Conservation (phyloP, 2,888 invertebrate species). For the Chesias legatella region DNA sequence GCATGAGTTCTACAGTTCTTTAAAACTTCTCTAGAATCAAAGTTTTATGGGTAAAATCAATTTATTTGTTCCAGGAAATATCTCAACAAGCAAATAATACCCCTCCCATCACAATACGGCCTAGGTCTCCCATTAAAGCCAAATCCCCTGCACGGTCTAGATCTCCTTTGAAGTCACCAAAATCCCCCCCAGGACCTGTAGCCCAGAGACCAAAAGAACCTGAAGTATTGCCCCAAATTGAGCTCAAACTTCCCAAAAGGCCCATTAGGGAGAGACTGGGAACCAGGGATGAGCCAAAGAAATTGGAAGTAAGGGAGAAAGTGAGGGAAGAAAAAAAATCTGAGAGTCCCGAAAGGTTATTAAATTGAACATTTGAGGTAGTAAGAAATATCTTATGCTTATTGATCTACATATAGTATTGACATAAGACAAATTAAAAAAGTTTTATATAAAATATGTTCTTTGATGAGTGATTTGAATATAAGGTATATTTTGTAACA, state of each 20-base stretch:
- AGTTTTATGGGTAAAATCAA: background rate
- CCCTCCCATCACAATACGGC: conserved; percentile 37
- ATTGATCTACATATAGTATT: conserved; percentile 21
- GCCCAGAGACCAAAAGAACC: conserved; percentile 34
- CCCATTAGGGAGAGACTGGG: conserved; percentile 70
- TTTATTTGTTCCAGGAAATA: conserved; percentile 54
- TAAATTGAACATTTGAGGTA: conserved; percentile 57
- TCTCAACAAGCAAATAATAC: conserved; percentile 49
- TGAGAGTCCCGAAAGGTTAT: conserved; percentile 73
- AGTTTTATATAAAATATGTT: too few species aligned
- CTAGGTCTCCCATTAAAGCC: conserved; percentile 23
- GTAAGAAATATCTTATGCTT: conserved; percentile 37
- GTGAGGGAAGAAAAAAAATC: conserved; percentile 45
- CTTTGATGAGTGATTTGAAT: too few species aligned
- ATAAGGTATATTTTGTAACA: too few species aligned
- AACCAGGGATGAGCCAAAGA: conserved; percentile 46
- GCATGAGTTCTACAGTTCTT: too few species aligned
- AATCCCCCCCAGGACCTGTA: conserved; percentile 14
- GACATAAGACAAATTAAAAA: conserved; percentile 19
- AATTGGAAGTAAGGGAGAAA: conserved; percentile 43
- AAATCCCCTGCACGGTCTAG: conserved; percentile 14
- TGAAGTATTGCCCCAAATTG: conserved; percentile 67
- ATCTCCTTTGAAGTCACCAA: conserved; percentile 14
- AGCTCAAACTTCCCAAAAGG: conserved; percentile 71
- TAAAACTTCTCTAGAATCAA: too few species aligned